A percentile compares a stretch with the other conserved stretches of the same genome.
Evolutionary conservation across 2,113 vertebrate species (phyloP).

Genomic region (Cyanoderma ruficeps): DNA sequence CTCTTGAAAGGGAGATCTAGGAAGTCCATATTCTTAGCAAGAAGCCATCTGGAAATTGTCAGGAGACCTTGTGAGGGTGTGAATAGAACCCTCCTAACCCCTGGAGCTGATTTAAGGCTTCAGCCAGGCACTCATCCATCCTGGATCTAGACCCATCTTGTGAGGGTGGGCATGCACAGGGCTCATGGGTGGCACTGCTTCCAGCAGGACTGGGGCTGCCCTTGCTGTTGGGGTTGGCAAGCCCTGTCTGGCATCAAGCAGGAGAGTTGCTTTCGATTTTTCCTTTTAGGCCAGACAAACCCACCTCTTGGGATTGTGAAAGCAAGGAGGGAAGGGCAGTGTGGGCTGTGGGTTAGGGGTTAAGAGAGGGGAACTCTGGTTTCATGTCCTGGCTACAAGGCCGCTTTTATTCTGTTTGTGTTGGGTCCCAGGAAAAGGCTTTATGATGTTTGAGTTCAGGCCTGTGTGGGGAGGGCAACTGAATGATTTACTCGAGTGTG

Average conservation of each 20-base stretch:
- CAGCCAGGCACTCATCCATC: accelerated
- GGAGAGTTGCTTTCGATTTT: background rate
- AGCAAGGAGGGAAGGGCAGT: background rate
- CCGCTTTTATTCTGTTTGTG: background rate
- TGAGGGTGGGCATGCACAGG: accelerated
- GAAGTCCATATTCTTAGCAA: background rate
- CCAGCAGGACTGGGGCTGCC: background rate
- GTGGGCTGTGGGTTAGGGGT: background rate
- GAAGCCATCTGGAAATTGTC: background rate
- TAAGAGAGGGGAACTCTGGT: background rate
- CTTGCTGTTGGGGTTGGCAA: background rate
- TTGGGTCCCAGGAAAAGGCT: background rate
- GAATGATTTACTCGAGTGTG: background rate
- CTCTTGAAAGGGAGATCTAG: background rate
- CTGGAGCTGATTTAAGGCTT: background rate
- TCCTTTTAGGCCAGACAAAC: background rate
- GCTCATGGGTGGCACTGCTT: background rate
- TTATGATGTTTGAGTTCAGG: slow-evolving; percentile 13
- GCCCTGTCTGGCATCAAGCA: background rate
- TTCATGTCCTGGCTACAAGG: background rate
- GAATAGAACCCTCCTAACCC: background rate
- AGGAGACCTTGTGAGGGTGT: background rate
- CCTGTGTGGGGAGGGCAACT: background rate
- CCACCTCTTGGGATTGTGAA: background rate
- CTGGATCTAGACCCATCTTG: background rate